These are phyloP conservation scores for Calameuta pallipes DNA, from an alignment of 2,888 invertebrate species.

Conservation along the genomic window DNA sequence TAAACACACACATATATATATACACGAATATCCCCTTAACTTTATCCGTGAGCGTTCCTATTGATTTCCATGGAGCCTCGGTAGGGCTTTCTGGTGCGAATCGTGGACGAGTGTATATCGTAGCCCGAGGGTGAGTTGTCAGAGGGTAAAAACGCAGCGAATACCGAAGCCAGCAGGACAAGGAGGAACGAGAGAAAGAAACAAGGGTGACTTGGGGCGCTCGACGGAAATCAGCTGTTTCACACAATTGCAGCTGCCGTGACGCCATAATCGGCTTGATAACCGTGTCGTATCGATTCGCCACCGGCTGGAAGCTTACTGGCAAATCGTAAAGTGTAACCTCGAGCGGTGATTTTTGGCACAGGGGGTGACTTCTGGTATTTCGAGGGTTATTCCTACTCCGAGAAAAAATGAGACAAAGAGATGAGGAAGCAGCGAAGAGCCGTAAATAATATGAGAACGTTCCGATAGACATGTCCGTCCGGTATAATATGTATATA, in stretches of 20 bases:
- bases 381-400: background rate
- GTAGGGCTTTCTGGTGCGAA: conserved; percentile 39
- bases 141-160: conserved; percentile 23
- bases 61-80: conserved; percentile 34
- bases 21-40: background rate
- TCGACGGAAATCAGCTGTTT: conserved; percentile 44
- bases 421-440: background rate
- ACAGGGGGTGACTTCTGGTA: background rate
- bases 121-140: conserved; percentile 10
- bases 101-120: conserved; percentile 26
- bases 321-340: conserved; percentile 1
- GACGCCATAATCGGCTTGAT: conserved; percentile 38
- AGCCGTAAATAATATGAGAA: background rate
- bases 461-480: background rate
- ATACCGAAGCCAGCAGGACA: conserved; percentile 21
- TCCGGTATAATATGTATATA: background rate
- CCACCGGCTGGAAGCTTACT: background rate
- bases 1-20: background rate
- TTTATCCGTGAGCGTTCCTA: background rate
- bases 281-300: conserved; percentile 35
- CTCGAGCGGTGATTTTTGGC: background rate
- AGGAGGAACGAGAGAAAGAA: conserved; percentile 25
- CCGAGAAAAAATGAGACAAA: background rate
- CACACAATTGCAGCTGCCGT: conserved; percentile 35
- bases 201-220: conserved; percentile 9